Conservation (phyloP, 2,888 invertebrate genomes). For the Hyles lineata region DNA sequence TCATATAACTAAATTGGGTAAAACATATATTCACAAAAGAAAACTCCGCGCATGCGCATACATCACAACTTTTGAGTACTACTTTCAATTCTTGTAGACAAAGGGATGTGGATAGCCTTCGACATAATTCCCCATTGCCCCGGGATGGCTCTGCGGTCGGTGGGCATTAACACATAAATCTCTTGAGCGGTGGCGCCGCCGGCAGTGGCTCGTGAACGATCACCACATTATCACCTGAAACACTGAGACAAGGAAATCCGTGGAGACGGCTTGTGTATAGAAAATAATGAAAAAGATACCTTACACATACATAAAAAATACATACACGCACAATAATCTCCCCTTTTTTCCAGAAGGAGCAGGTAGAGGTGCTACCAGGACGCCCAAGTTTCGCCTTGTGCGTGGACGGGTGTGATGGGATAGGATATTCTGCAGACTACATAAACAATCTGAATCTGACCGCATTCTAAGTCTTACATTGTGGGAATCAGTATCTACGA, state of each 20-base stretch:
- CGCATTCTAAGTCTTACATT: too few relatives aligned
- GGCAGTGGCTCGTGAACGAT: slow-evolving; percentile 64
- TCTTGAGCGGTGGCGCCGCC: slow-evolving; percentile 45
- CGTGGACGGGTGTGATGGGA: too few relatives aligned
- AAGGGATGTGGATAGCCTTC: not conserved
- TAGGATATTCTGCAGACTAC: too few relatives aligned
- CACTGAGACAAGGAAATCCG: slow-evolving; percentile 45
- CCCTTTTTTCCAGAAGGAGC: too few relatives aligned
- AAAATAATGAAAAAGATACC: not conserved
- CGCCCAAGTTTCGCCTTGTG: too few relatives aligned
- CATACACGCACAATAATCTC: too few relatives aligned
- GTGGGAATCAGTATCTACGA: too few relatives aligned
- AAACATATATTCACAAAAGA: too few relatives aligned
- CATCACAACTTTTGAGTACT: not conserved
- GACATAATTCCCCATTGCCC: slow-evolving; percentile 30
- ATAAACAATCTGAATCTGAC: too few relatives aligned
- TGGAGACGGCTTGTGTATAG: slow-evolving; percentile 41
- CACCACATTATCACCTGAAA: slow-evolving; percentile 77
- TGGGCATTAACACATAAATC: slow-evolving; percentile 58
- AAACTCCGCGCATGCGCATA: not conserved
- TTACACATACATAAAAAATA: too few relatives aligned
- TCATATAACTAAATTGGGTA: too few relatives aligned
- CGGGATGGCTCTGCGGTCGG: slow-evolving; percentile 42
- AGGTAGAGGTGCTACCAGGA: too few relatives aligned
- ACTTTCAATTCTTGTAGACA: not conserved